Base-by-base conservation (phyloP, 2,888 invertebrate species). In the Smittia aterrima region DNA sequence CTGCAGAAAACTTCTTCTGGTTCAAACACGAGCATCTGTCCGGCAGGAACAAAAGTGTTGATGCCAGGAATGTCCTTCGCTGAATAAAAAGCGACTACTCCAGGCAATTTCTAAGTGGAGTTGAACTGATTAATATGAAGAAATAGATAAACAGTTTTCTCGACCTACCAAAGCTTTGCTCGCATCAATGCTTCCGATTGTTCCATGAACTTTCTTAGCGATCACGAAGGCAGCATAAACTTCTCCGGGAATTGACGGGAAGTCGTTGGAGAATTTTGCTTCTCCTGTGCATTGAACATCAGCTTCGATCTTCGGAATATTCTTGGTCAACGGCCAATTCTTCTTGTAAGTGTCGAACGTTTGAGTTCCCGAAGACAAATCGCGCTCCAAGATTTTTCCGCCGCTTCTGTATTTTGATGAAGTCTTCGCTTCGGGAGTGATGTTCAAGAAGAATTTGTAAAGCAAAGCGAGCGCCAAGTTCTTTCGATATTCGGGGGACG, bases 141-240 rank as follows among this genome's bases (percentile, higher is more conserved):
- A n/a, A n/a, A n/a, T n/a, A n/a, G n/a, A n/a, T n/a, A n/a, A n/a
- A n/a, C n/a, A n/a, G n/a, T n/a, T n/a, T n/a, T n/a, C n/a, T n/a
- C n/a, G 11, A 47, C 84, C 84, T 82, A 90, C 91, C 82, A 91
- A 79, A 53, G 92, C 92, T 76, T 86, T 85, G 1, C 85, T 81
- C 1, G 89, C 80, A 80, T 92, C 89, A 76, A 92, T 87, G 13
- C 80, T 83, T 18, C 80, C 82, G 73, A 93, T 84, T 76, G 84
- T 86, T 0, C 90, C 90, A 75, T 85, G 83, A 75, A 85, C 80
- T 75, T 85, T 79, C 79, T 87, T 82, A 72, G 90, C 86, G 1
- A 86, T 81, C 0, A 92, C 91, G 78, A 92, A 89, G 4, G 89
- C 88, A 20, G 87, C 92, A 80, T 86, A 89, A 9, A 85, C 78